Evolutionary conservation across 2,888 invertebrate species (phyloP).

Genomic region (Iselma pallidipennis): DNA sequence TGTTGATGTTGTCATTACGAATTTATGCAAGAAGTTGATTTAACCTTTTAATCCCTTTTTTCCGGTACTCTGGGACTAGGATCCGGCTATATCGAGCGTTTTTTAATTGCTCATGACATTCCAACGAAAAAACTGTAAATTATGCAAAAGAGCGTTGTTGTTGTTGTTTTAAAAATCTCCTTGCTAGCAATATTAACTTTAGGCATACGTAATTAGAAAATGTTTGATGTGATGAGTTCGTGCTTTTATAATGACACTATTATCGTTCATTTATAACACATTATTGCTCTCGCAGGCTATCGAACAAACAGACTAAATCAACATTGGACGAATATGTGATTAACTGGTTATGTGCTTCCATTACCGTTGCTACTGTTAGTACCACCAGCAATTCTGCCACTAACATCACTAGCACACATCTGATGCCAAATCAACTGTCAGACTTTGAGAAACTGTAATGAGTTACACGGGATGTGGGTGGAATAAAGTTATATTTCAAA

Average conservation of each 20-base stretch:
- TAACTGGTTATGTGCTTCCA: background rate
- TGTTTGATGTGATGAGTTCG: background rate
- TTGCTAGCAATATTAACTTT: background rate
- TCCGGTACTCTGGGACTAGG: background rate
- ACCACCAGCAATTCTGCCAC: too few species aligned
- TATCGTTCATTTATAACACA: too few species aligned
- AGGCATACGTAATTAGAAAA: background rate
- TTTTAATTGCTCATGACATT: background rate
- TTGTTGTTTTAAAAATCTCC: background rate
- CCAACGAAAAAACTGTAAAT: background rate
- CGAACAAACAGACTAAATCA: background rate
- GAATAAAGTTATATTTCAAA: constrained; percentile 2
- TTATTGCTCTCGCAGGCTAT: too few species aligned
- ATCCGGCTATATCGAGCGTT: background rate
- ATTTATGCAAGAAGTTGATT: background rate
- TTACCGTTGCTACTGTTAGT: too few species aligned
- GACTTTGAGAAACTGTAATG: background rate
- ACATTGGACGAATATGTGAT: background rate
- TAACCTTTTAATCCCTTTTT: background rate
- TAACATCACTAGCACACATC: too few species aligned
- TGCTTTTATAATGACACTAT: background rate
- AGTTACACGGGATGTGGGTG: background rate
- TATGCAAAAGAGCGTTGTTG: background rate
- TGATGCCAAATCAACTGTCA: background rate
- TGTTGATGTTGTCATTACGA: background rate